phyloP scores from a whole-genome alignment of 1,140 invertebrate genomes.

The Drosophila burlai region DNA sequence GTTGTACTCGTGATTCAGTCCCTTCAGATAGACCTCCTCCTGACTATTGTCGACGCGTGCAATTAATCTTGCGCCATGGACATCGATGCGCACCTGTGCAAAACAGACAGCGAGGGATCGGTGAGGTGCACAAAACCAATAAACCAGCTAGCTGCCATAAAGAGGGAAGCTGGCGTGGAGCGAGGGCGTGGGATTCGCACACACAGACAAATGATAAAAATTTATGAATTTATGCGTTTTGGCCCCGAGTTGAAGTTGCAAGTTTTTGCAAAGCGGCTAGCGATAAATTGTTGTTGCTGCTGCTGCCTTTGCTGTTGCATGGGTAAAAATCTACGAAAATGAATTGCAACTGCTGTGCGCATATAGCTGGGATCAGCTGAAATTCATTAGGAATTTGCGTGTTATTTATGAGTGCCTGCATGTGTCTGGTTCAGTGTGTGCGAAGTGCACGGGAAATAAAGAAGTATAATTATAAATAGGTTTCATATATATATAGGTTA shows the following conservation, averaged over 20 bases:
- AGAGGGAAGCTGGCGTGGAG: conserved; percentile 5
- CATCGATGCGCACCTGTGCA: conserved; percentile 91
- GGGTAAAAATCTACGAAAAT: conserved; percentile 77
- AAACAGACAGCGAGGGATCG: conserved; percentile 38
- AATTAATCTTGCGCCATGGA: conserved; percentile 91
- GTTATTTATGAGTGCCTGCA: conserved; percentile 74
- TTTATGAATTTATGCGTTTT: conserved; percentile 84
- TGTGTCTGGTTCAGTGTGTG: conserved; percentile 28
- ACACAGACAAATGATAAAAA: conserved; percentile 80
- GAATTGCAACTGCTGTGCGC: conserved; percentile 77
- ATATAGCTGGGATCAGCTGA: conserved; percentile 79
- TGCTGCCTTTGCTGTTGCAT: conserved; percentile 38
- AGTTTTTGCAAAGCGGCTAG: conserved; percentile 57
- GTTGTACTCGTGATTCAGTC: conserved; percentile 91
- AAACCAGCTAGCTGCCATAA: conserved; percentile 64
- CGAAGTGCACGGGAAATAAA: conserved; percentile 17
- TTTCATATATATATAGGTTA: not conserved
- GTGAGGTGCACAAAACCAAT: conserved; percentile 76
- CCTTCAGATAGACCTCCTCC: conserved; percentile 92
- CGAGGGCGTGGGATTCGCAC: conserved; percentile 42
- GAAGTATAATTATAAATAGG: not conserved
- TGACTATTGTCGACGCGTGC: conserved; percentile 93
- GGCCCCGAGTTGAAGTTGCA: conserved; percentile 73
- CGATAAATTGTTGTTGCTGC: conserved; percentile 74
- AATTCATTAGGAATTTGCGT: conserved; percentile 83